A percentile compares a stretch with the other conserved stretches of the same genome.
These are phyloP conservation scores for Anas georgica DNA, from an alignment of 2,797 vertebrate genomes.

Conservation along the genomic window DNA sequence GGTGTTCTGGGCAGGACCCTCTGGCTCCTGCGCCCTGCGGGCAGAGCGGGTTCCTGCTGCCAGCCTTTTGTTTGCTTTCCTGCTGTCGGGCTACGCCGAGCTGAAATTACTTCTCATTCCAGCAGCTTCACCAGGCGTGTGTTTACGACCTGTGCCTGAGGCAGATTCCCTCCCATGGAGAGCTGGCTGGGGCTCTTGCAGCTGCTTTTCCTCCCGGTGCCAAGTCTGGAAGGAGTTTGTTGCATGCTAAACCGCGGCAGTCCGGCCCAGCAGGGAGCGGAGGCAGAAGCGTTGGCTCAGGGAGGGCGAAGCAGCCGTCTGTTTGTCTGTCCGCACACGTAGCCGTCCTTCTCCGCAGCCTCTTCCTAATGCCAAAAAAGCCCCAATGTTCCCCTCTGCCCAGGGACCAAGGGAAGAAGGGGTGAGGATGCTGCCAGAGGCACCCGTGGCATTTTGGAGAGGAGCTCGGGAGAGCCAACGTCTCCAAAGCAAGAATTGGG, in stretches of 20 bases:
- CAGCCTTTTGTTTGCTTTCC: neutral
- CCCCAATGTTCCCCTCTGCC: neutral
- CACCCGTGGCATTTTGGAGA: fast-evolving
- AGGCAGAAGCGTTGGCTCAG: neutral
- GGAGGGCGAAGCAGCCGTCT: neutral
- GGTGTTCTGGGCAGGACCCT: neutral
- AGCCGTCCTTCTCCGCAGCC: neutral
- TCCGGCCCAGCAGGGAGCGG: neutral
- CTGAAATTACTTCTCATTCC: neutral
- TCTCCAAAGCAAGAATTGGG: neutral
- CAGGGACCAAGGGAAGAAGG: fast-evolving
- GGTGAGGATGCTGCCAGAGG: neutral
- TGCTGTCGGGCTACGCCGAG: neutral
- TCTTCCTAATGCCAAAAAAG: neutral
- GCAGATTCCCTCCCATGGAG: neutral
- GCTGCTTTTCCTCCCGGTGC: slow-evolving; percentile 26
- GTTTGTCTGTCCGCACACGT: neutral
- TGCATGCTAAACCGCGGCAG: neutral
- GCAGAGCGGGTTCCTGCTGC: neutral
- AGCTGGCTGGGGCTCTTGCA: neutral
- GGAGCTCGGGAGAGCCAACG: neutral
- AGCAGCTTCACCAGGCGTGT: neutral
- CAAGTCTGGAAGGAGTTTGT: slow-evolving; percentile 15
- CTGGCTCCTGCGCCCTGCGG: neutral
- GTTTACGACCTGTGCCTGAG: neutral